Conservation (phyloP, 2,797 vertebrate species). For the Tiaroga cobitis region DNA sequence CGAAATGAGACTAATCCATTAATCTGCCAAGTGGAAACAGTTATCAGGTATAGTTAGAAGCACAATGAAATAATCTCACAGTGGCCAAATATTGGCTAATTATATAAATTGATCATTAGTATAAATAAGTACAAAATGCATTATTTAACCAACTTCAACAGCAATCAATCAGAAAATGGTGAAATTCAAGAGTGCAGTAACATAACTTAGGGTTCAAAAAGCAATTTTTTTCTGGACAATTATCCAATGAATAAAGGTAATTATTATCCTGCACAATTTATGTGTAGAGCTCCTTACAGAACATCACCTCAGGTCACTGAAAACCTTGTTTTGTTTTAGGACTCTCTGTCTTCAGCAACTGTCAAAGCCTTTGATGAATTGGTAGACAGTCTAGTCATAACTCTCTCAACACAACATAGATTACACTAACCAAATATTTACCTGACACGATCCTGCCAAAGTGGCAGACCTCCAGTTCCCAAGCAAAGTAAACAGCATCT, state of each 20-base stretch:
- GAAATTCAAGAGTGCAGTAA: neutral
- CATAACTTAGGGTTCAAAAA: neutral
- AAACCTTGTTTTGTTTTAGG: conserved; percentile 48
- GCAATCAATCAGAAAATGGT: neutral
- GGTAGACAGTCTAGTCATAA: conserved; percentile 44
- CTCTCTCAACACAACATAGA: conserved; percentile 54
- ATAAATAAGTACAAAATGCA: neutral
- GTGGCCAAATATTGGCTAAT: neutral
- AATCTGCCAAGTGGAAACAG: neutral
- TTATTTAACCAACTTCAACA: neutral
- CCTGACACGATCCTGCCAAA: conserved; percentile 76
- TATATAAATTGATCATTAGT: neutral
- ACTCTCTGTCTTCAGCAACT: conserved; percentile 41
- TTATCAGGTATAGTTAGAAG: neutral
- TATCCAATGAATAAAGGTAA: conserved; percentile 12
- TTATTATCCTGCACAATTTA: neutral
- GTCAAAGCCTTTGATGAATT: conserved; percentile 49
- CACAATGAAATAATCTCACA: neutral
- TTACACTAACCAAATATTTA: conserved; percentile 78
- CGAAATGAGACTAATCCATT: no score
- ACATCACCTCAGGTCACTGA: conserved; percentile 12
- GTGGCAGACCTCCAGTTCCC: conserved; percentile 59
- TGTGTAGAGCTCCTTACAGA: conserved; percentile 2
- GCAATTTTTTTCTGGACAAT: neutral
- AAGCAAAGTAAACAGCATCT: conserved; percentile 28